Percentiles rank a stretch among this genome's conserved stretches.
Evolutionary conservation across 1,140 invertebrate genomes (phyloP).

Genomic region (Trachymyrmex septentrionalis): DNA sequence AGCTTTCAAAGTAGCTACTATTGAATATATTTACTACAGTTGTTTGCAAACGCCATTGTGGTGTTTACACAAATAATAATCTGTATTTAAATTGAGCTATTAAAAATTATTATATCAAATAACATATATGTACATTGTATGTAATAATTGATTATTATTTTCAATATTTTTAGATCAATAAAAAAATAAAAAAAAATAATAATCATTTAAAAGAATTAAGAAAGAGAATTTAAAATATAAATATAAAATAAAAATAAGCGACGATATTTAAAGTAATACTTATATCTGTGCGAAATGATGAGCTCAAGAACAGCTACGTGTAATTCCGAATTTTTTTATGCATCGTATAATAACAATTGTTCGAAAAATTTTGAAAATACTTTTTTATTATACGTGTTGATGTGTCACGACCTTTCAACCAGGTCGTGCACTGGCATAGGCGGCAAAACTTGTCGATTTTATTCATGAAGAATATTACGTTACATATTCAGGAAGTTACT

Average conservation of each 20-base stretch:
- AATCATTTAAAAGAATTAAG: not conserved
- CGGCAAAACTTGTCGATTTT: conserved; percentile 11
- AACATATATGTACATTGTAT: not conserved
- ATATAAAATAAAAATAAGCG: no score
- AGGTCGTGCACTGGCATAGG: conserved; percentile 7
- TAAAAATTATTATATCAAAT: not conserved
- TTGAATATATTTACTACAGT: conserved; percentile 41
- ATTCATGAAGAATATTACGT: conserved; percentile 47
- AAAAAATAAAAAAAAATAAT: no score
- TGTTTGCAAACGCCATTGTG: not conserved
- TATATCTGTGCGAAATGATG: not conserved
- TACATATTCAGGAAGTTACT: conserved; percentile 44
- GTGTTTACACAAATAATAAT: conserved; percentile 4
- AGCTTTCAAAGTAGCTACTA: conserved; percentile 19
- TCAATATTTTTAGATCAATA: not conserved
- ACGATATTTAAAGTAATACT: not conserved
- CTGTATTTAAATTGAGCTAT: not conserved
- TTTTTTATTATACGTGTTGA: not conserved
- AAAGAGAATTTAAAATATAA: not conserved
- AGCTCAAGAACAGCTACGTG: not conserved
- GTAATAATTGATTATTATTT: not conserved
- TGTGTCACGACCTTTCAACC: not conserved
- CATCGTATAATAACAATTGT: no score
- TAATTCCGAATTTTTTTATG: not conserved
- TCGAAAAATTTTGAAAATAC: not conserved